Percentiles rank a stretch among this genome's conserved stretches.
Evolutionary conservation across 2,113 vertebrate genomes (phyloP).

Genomic region (Hippocampus zosterae): DNA sequence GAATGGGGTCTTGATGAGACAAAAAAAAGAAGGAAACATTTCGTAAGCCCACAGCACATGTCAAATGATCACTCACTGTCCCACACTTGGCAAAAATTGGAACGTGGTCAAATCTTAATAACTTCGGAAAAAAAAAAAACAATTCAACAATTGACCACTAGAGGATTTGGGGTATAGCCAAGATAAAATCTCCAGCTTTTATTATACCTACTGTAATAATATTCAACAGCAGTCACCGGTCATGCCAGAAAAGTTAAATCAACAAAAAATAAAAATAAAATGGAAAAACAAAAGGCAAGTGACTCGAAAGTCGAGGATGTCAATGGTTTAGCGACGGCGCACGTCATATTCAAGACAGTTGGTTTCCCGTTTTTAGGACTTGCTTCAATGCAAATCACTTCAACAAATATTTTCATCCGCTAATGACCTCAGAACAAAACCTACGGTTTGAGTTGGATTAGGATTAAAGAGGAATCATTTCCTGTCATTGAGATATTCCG

Average conservation of each 20-base stretch:
- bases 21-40: slow-evolving; percentile 85
- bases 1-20: slow-evolving; percentile 90
- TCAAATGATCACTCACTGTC: slow-evolving; percentile 40
- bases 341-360: neutral
- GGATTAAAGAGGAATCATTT: neutral
- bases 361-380: too few species aligned
- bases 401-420: neutral
- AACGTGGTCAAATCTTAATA: neutral
- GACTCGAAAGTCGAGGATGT: neutral
- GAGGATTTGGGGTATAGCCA: slow-evolving; percentile 13
- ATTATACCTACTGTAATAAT: neutral
- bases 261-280: neutral
- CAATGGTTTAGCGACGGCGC: too few species aligned
- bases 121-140: neutral
- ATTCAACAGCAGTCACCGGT: neutral
- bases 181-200: neutral
- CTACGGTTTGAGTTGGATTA: neutral
- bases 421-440: neutral
- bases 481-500: neutral
- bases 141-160: slow-evolving; percentile 44
- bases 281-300: neutral
- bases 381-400: neutral
- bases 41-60: slow-evolving; percentile 79
- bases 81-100: slow-evolving; percentile 1
- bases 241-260: neutral